Evolutionary conservation across 92 coral and sea anemone species (phyloP), one percentile per base, ranked within the genome.

Genomic region (Zoanthus solanderi): DNA sequence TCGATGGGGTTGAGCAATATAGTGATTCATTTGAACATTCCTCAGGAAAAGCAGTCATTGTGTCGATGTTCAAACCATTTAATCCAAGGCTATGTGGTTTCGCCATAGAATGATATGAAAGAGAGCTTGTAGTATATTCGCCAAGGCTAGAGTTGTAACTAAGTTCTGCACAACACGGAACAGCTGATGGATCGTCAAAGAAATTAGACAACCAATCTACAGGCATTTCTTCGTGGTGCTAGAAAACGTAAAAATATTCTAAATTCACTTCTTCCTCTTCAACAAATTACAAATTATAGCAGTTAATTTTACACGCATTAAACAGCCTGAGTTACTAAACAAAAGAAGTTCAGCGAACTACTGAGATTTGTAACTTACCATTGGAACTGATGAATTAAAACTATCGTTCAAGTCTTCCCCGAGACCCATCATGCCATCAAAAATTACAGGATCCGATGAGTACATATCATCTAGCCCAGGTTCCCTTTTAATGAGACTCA

Each of bases 201-300:
- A 97, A 95, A 54, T 92, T 93, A 28, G 99, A 95, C 1, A 97
- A 92, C 99, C 99, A 97, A 89, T 97, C 98, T 13, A 95, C 99
- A 6, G 99, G 93, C 68, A 93, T 92, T 34, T 94, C 99, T 83
- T 95, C 99, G 75, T 95, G 92, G 32, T 88, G 93, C 93, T 94
- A 78, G 15, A 72, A 17, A 18, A 60, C 47, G 81, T 12, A 66
- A 65, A 71, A 37, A 8, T 75, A 58, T 11, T 6, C 60, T 78
- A 75, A 63, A 63, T 63, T 11, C 42, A 17, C 46, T 34, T 67
- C 30, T 56, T 37, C 14, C 5, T 18, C 63, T 46, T 9, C 50
- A 7, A 47, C 56, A 83, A 66, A 37, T 37, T 13, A 56, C 16
- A 79, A 57, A 12, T 32, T 83, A 12, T 48, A 56, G 76, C 76